Base-by-base conservation (phyloP, 2,113 vertebrate genomes). In the Solea solea region DNA sequence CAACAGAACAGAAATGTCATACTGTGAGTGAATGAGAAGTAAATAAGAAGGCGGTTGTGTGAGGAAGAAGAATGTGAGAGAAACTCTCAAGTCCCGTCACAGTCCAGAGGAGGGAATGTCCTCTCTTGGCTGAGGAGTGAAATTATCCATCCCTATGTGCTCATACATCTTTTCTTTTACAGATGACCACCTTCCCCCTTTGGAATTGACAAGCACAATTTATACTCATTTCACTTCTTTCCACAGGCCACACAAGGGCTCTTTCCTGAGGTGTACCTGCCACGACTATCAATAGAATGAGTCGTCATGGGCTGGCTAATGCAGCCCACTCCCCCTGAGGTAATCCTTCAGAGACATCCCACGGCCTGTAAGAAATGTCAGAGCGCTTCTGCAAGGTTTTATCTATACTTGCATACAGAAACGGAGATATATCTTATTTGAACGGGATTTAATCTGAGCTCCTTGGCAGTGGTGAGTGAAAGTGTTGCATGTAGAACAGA, bases 131-230 rank as follows among this genome's bases (percentile, higher is more conserved):
- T 74, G 74, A 80, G 81, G 80, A 90, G 80, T 86, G 86, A 86
- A 89, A 91, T 93, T 88, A 91, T 81, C 91, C 81, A 68, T 83
- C 85, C 88, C 91, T 76, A 89, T 87, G 83, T 82, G 76, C 85
- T 89, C 91, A 87, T 94, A 92, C 83, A 93, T 94, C 92, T 93
- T 92, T 88, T 88, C 77, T 90, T 90, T 88, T 91, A 90, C 91
- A 91, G 90, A 88, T 91, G 89, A 92, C 92, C 91, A 83, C 77
- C 82, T 88, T 80, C 87, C 85, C 90, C 86, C 85, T 91, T 85
- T 89, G 81, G 81, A 87, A 93, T 82, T 91, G 92, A 93, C 93
- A 94, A 88, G 91, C 86, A 86, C 92, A 89, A 94, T 94, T 93
- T 92, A 93, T 94, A 93, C 90, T 94, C 89, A 94, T 94, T 94